Base-by-base conservation (phyloP, 1,140 invertebrate species). In the Brachionus sp. region DNA sequence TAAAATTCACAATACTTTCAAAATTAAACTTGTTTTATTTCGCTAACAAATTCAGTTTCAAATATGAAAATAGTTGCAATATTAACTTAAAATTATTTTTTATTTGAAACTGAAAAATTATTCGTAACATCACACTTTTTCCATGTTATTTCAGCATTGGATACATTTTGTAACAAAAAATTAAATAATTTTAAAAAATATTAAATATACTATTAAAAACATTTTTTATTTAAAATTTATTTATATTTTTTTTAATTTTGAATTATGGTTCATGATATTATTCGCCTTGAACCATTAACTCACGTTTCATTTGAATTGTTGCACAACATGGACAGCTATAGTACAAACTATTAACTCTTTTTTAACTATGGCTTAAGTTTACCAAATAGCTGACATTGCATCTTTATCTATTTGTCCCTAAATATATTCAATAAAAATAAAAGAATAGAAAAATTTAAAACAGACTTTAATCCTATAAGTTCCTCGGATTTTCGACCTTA, bases 301-400 rank as follows among this genome's bases (percentile, higher is more conserved):
- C 70, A 6, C 70, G 16, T 25, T 75, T 75, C 37, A 75, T 75
- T 75, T 75, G 70, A 25, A 75, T 75, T 23, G 25, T 46, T 10
- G 70, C 42, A 46, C 70, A 75, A 25, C 70, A 75, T 3, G 70
- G 70, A 75, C 70, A 75, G 0, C 70, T 75, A 75, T 12, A 75
- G n/a, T n/a, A 75, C 4, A 66, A 29, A 44, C 42, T 23, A 19
- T 46, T 13, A 46, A n/a, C 10, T 44, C 10, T 42, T 42, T 9
- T 73, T 16, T 46, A 46, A 23, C 6, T 35, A 46, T 10, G 29
- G 13, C 0, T 37, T 37, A 35, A n/a, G 29, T 3, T 42, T 73
- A 73, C 68, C 68, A 73, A 42, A 37, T 19, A 42, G 68, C 37
- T 5, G 68, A n/a, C 44, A 44, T 44, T 25, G 70, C 70, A 16